phyloP scores from a whole-genome alignment of 2,888 invertebrate species.

The Dolichomitus sp. region DNA sequence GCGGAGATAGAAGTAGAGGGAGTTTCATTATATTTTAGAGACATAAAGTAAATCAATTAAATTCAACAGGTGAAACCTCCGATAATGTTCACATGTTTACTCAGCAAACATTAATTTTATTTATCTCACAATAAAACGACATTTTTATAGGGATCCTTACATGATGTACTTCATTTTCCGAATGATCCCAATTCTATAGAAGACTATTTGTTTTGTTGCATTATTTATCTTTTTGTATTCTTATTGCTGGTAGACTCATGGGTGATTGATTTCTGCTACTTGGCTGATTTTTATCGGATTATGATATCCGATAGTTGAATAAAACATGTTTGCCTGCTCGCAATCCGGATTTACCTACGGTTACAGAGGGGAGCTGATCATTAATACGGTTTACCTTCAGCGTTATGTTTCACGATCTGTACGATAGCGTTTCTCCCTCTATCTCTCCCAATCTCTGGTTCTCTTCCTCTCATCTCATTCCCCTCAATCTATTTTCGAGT shows the following conservation, averaged over 20 bases:
- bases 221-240: neutral
- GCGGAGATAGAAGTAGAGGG: too few species aligned
- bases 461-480: conserved; percentile 50
- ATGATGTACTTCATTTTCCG: neutral
- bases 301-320: conserved; percentile 42
- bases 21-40: neutral
- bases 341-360: conserved; percentile 48
- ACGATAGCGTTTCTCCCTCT: conserved; percentile 67
- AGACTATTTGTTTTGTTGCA: neutral
- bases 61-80: neutral
- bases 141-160: neutral
- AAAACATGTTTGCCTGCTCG: conserved; percentile 53
- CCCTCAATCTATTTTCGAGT: conserved; percentile 81
- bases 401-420: conserved; percentile 79
- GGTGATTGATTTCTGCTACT: conserved; percentile 17
- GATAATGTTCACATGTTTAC: neutral
- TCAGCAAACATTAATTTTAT: neutral
- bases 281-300: conserved; percentile 53
- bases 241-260: neutral
- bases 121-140: neutral
- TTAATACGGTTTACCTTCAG: conserved; percentile 82
- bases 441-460: conserved; percentile 25
- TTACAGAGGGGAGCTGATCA: conserved; percentile 73
- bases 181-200: neutral
- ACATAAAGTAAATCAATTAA: neutral